phyloP scores from a whole-genome alignment of 1,140 invertebrate species.

The Leptinotarsa undecemlineata region DNA sequence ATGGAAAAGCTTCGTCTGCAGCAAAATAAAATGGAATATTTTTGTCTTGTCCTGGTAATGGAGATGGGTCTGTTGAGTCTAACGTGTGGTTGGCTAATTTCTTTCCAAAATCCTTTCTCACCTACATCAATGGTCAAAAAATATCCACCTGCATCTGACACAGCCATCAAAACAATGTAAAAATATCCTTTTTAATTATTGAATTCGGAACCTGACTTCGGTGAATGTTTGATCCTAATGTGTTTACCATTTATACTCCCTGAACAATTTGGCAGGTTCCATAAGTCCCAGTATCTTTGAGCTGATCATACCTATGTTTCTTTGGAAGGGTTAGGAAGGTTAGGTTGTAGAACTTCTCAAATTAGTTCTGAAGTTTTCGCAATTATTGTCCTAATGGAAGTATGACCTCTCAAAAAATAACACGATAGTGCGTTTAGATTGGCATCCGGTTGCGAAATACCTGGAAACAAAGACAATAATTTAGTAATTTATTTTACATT shows the following conservation, averaged over 20 bases:
- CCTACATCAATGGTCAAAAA: constrained; percentile 20
- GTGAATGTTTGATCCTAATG: constrained; percentile 35
- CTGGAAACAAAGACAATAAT: no score
- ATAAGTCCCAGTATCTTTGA: constrained; percentile 26
- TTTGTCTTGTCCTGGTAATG: constrained; percentile 35
- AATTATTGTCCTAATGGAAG: no score
- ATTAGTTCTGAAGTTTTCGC: no score
- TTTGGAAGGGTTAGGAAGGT: no score
- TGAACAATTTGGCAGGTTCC: constrained; percentile 18
- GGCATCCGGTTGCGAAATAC: no score
- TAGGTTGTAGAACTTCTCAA: no score
- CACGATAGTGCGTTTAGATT: no score
- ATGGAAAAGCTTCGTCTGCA: constrained; percentile 57
- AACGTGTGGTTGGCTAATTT: constrained; percentile 36
- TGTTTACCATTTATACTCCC: constrained; percentile 44
- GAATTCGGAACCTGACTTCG: constrained; percentile 12
- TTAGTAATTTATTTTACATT: no score
- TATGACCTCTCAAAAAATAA: no score
- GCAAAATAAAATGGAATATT: constrained; percentile 43
- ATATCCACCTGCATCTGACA: constrained; percentile 42
- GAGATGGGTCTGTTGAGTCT: constrained; percentile 32
- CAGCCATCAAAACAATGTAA: constrained; percentile 45
- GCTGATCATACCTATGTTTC: constrained; percentile 25
- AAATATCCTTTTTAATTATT: constrained; percentile 48
- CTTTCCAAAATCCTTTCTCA: constrained; percentile 39